Evolutionary conservation across 2,888 invertebrate genomes (phyloP).

Genomic region (Selenia dentaria): DNA sequence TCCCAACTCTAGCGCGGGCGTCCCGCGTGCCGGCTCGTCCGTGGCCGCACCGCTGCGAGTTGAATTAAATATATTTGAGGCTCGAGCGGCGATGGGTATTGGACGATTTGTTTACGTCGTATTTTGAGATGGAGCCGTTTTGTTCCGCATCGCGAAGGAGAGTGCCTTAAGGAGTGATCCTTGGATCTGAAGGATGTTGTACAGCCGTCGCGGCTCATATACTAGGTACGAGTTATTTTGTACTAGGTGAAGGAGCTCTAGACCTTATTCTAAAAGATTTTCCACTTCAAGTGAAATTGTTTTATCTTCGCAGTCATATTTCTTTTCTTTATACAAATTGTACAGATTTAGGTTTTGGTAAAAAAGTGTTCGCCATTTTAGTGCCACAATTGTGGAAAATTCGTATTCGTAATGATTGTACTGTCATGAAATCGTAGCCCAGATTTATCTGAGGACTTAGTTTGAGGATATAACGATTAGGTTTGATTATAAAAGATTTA

Average conservation of each 20-base stretch:
- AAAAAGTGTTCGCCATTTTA: no score
- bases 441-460: no score
- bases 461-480: no score
- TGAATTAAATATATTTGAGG: slow-evolving; percentile 22
- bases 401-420: no score
- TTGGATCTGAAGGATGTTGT: slow-evolving; percentile 5
- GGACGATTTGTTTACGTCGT: slow-evolving; percentile 34
- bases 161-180: slow-evolving; percentile 6
- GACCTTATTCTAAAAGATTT: no score
- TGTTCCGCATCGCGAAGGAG: slow-evolving; percentile 10
- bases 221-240: neutral
- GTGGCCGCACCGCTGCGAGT: slow-evolving; percentile 7
- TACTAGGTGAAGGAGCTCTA: neutral
- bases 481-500: no score
- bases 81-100: slow-evolving; percentile 23
- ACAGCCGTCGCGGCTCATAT: slow-evolving; percentile 1
- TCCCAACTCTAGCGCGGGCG: slow-evolving; percentile 9
- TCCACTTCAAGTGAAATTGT: no score
- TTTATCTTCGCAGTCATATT: no score
- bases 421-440: no score
- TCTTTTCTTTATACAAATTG: no score
- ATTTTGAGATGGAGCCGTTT: slow-evolving; percentile 26
- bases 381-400: no score
- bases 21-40: neutral
- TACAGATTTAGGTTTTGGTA: no score